phyloP scores from a whole-genome alignment of 1,140 invertebrate genomes.

The Pseudomyrmex gracilis region DNA sequence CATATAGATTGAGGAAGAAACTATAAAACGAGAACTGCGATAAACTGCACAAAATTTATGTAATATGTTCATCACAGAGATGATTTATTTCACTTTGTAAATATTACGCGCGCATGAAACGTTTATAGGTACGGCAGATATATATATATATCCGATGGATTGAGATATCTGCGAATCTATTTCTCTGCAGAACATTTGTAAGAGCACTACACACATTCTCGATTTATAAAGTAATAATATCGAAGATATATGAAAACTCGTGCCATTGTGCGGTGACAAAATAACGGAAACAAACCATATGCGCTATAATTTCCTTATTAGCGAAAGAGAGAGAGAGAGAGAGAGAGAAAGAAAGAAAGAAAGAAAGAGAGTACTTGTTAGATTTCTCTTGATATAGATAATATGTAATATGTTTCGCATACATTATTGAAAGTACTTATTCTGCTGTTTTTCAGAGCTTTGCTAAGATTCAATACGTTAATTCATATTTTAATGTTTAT shows the following conservation, averaged over 20 bases:
- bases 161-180: slow-evolving; percentile 71
- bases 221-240: slow-evolving; percentile 76
- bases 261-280: slow-evolving; percentile 83
- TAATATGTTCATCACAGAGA: slow-evolving; percentile 71
- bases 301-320: slow-evolving; percentile 81
- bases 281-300: slow-evolving; percentile 74
- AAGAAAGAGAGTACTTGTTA: slow-evolving; percentile 76
- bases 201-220: slow-evolving; percentile 62
- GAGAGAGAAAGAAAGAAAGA: no score
- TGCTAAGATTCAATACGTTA: slow-evolving; percentile 80
- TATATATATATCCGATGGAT: slow-evolving; percentile 68
- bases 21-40: slow-evolving; percentile 73
- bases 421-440: slow-evolving; percentile 85
- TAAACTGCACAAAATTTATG: slow-evolving; percentile 82
- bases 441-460: slow-evolving; percentile 83
- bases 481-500: slow-evolving; percentile 58
- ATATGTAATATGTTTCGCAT: slow-evolving; percentile 82
- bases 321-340: slow-evolving; percentile 67
- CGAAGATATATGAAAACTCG: slow-evolving; percentile 74
- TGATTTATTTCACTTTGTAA: slow-evolving; percentile 76
- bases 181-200: slow-evolving; percentile 70
- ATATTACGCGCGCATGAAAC: slow-evolving; percentile 64
- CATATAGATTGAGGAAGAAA: slow-evolving; percentile 72
- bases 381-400: slow-evolving; percentile 81
- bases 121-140: slow-evolving; percentile 66